Evolutionary conservation across 2,888 invertebrate species (phyloP).

Genomic region (Scotopteryx bipunctaria): DNA sequence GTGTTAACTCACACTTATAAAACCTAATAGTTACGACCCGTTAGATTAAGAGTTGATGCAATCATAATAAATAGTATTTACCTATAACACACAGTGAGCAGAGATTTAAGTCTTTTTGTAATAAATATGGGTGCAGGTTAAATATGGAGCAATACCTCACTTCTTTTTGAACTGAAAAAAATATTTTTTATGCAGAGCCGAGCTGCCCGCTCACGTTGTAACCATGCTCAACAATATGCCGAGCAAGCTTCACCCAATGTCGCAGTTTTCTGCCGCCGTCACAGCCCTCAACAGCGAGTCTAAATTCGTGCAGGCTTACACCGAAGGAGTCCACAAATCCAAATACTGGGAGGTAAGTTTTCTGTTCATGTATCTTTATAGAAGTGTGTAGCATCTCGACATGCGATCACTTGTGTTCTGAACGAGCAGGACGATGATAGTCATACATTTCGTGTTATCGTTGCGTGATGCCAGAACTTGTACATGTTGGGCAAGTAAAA

Average conservation of each 20-base stretch:
- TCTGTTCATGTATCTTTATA: no score
- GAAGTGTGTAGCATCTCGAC: no score
- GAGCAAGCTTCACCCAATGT: constrained; percentile 95
- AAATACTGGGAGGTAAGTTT: constrained; percentile 92
- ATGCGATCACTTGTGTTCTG: no score
- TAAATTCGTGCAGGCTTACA: constrained; percentile 95
- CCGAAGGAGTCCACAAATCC: constrained; percentile 92
- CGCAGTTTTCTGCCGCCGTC: constrained; percentile 95
- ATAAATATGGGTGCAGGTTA: no score
- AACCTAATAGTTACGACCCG: not conserved
- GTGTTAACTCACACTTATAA: not conserved
- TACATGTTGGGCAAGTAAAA: no score
- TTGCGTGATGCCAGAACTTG: no score
- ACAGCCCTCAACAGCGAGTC: constrained; percentile 96
- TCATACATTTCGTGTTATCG: no score
- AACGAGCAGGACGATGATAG: no score
- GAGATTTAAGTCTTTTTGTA: no score
- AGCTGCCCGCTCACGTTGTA: constrained; percentile 95
- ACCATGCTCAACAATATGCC: constrained; percentile 97
- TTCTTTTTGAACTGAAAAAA: not conserved
- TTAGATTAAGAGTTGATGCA: not conserved
- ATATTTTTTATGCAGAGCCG: constrained; percentile 85
- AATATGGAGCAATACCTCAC: no score
- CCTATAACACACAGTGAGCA: no score
- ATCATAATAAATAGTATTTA: not conserved